Evolutionary conservation across 2,888 invertebrate species (phyloP), one percentile per base, ranked within the genome.

Genomic region (Pardosa pseudoannulata): DNA sequence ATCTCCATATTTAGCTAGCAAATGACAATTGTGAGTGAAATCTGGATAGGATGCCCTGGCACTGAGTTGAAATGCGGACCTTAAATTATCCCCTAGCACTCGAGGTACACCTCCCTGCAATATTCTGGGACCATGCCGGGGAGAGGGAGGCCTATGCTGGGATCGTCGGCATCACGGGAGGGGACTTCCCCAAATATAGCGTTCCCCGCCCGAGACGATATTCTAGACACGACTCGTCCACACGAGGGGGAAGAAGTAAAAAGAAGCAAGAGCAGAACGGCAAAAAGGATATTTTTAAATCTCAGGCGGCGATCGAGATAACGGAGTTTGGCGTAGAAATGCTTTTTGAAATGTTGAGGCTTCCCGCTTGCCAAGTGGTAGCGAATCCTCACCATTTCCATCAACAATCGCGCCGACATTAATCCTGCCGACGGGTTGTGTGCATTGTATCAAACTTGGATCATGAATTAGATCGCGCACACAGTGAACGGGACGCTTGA

Each of bases 121-220:
- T 46, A 46, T 46, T 46, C 46, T 46, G 46, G n/a, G 56, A 56
- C 23, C 23, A 1, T 56, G 2, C 19, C 3, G 23, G 56, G 56
- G 16, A 23, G 56, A 56, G 23, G 16, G 23, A 23, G 56, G 56
- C 23, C 56, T 56, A 5, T 56, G 13, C n/a, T 46, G 46, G 46
- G 46, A 16, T 46, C 46, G 11, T 16, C 46, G 13, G 46, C 46
- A 46, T 16, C n/a, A 6, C n/a, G n/a, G 46, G 16, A 16, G 23
- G 56, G 56, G 56, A 23, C 56, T 56, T 56, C 23, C 23, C 56
- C 56, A 56, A 56, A 56, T 56, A 56, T 56, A 56, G 56, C 16
- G 46, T 46, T 46, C 46, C 16, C 46, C 41, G 7, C 23, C 7
- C 56, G 23, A 16, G 23, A 56, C 56, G 56, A 56, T 56, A 56